These are phyloP conservation scores for Ctenodactylus gundi DNA, from an alignment of 2,113 vertebrate species.

Conservation along the genomic window DNA sequence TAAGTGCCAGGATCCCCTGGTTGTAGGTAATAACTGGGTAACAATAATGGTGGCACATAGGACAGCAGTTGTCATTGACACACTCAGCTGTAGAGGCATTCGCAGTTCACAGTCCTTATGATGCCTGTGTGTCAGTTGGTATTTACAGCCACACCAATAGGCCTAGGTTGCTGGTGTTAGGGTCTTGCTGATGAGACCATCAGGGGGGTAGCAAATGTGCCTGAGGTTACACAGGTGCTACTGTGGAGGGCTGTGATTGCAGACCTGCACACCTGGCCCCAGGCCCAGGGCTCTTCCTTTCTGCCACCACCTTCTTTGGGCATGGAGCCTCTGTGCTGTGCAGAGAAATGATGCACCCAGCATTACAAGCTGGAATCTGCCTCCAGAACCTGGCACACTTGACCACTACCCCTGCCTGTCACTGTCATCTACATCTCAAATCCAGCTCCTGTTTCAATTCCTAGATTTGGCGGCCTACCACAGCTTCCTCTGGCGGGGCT, in stretches of 20 bases:
- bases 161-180: not conserved
- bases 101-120: not conserved
- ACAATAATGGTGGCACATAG: not conserved
- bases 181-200: not conserved
- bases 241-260: not conserved
- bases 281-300: not conserved
- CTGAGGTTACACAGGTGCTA: not conserved
- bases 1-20: not conserved
- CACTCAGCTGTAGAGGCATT: not conserved
- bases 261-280: not conserved
- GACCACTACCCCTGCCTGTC: not conserved
- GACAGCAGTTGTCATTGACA: not conserved
- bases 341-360: not conserved
- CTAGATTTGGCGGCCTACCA: not conserved
- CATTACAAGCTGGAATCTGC: not conserved
- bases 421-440: not conserved
- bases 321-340: not conserved
- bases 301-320: not conserved
- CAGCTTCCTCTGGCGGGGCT: not conserved
- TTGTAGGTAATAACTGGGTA: not conserved
- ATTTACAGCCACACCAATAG: not conserved
- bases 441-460: not conserved
- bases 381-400: not conserved
- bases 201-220: not conserved
- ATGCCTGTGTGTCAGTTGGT: not conserved